A percentile compares a stretch with the other conserved stretches of the same genome.
Conservation (phyloP, 1,140 invertebrate species). For the Drosophila navojoa region DNA sequence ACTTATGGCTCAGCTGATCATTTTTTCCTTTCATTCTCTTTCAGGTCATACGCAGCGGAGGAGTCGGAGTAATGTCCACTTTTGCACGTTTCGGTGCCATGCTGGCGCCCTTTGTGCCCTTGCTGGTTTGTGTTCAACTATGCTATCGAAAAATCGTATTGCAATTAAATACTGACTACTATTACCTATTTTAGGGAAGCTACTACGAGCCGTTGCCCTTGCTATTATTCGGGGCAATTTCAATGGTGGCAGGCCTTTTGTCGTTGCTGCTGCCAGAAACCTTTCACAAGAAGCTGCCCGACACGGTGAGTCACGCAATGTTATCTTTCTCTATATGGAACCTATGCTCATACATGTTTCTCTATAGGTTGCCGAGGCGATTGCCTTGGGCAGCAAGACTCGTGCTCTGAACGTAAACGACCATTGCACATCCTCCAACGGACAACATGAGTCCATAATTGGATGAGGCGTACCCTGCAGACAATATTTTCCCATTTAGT, state of each 20-base stretch:
- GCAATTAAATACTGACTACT: not conserved
- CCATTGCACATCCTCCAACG: slow-evolving; percentile 8
- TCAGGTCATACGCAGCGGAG: slow-evolving; percentile 85
- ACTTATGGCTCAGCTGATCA: not conserved
- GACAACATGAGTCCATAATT: slow-evolving; percentile 21
- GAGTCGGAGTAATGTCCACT: slow-evolving; percentile 86
- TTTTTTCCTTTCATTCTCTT: too few species aligned
- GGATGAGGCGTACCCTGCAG: not conserved
- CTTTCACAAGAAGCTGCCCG: slow-evolving; percentile 86
- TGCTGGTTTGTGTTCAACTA: slow-evolving; percentile 84
- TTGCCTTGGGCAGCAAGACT: slow-evolving; percentile 50
- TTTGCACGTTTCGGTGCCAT: slow-evolving; percentile 87
- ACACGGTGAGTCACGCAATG: slow-evolving; percentile 79
- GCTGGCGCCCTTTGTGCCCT: slow-evolving; percentile 86
- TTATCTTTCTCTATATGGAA: too few species aligned
- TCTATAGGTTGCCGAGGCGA: slow-evolving; percentile 61
- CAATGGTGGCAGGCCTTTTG: slow-evolving; percentile 85
- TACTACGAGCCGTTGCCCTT: slow-evolving; percentile 85
- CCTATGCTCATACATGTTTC: too few species aligned
- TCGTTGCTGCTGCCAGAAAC: slow-evolving; percentile 86
- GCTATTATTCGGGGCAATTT: slow-evolving; percentile 85
- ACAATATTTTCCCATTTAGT: slow-evolving; percentile 21
- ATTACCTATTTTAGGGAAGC: slow-evolving; percentile 73
- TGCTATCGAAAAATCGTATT: not conserved
- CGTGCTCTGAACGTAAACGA: not conserved